Evolutionary conservation across 1,140 invertebrate species (phyloP).

Genomic region (Helicoverpa zea): DNA sequence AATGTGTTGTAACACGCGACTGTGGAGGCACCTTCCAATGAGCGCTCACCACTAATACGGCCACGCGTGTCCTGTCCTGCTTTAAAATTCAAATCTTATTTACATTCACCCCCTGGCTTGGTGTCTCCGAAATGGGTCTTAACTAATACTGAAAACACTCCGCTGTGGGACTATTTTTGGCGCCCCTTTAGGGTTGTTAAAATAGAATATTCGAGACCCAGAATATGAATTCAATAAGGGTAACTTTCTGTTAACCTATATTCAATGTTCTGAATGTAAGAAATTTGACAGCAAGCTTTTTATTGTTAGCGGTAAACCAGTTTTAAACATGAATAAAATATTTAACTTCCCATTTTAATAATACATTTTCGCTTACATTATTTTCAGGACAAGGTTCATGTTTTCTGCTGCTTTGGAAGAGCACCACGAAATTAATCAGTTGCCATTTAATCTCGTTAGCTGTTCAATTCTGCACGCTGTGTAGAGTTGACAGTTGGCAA

Average conservation of each 20-base stretch:
- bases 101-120: conserved; percentile 72
- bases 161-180: conserved; percentile 75
- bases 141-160: conserved; percentile 75
- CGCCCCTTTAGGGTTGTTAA: conserved; percentile 72
- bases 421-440: conserved; percentile 1
- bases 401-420: conserved; percentile 21
- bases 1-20: conserved; percentile 35
- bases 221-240: conserved; percentile 79
- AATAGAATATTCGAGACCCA: conserved; percentile 73
- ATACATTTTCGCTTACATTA: background rate
- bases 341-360: background rate
- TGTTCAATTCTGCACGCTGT: conserved; percentile 23
- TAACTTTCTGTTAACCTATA: conserved; percentile 60
- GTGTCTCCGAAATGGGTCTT: conserved; percentile 69
- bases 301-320: background rate
- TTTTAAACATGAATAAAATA: background rate
- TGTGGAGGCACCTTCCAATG: conserved; percentile 19
- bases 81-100: conserved; percentile 82
- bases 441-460: conserved; percentile 31
- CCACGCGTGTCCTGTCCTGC: conserved; percentile 54
- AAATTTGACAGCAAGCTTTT: background rate
- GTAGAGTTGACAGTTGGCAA: conserved; percentile 35
- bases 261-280: conserved; percentile 53
- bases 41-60: conserved; percentile 22
- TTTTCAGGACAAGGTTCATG: background rate